A percentile compares a stretch with the other conserved stretches of the same genome.
These are phyloP conservation scores for Aphelocoma coerulescens DNA, from an alignment of 2,113 vertebrate genomes.

Conservation along the genomic window DNA sequence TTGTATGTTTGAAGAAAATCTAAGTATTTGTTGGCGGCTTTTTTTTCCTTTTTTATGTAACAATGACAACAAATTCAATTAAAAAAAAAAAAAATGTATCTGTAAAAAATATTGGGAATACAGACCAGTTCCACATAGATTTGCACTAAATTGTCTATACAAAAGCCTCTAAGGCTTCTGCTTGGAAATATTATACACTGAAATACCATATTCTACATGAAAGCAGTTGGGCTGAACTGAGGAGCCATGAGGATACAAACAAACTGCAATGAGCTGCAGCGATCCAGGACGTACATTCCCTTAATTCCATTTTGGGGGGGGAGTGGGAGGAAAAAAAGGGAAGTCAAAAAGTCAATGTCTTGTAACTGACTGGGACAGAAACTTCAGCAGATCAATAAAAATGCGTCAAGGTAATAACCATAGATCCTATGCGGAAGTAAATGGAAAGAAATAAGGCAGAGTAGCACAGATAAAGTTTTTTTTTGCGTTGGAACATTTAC, in stretches of 20 bases:
- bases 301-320: neutral
- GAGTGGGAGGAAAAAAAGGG: neutral
- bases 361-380: neutral
- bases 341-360: neutral
- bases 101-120: neutral
- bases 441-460: neutral
- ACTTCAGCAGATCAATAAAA: neutral
- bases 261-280: neutral
- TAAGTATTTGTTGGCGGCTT: accelerated
- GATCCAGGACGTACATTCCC: neutral
- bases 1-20: neutral
- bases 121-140: neutral
- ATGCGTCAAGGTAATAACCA: neutral
- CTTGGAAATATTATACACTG: neutral
- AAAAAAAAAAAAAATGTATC: too few species aligned
- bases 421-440: neutral
- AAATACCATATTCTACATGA: neutral
- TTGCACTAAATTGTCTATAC: neutral
- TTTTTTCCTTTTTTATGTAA: neutral
- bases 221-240: neutral
- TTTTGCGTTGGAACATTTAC: neutral
- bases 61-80: neutral
- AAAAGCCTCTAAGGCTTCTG: neutral
- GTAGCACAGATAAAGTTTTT: neutral
- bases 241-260: neutral